phyloP scores from a whole-genome alignment of 1,140 invertebrate species.

The Drosophila ercepeae region DNA sequence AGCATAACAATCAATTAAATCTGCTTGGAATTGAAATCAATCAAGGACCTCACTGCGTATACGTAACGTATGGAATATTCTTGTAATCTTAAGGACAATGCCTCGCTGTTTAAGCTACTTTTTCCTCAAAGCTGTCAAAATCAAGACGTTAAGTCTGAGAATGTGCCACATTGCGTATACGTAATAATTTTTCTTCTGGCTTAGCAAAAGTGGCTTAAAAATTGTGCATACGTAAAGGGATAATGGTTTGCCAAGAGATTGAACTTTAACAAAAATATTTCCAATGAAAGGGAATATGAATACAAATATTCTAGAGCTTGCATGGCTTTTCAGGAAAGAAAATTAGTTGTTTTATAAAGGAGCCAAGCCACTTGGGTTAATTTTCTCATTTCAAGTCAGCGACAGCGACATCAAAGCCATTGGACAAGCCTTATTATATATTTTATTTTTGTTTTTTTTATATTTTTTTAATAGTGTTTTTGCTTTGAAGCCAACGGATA shows the following conservation, averaged over 20 bases:
- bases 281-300: no score
- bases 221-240: not conserved
- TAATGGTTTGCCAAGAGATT: not conserved
- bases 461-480: not conserved
- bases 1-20: not conserved
- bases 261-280: no score
- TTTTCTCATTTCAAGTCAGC: no score
- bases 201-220: no score
- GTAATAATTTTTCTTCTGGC: not conserved
- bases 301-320: no score
- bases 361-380: not conserved
- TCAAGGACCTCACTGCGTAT: not conserved
- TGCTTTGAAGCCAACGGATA: conserved; percentile 10
- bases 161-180: not conserved
- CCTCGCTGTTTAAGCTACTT: not conserved
- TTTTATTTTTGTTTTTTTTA: not conserved
- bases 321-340: no score
- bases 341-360: no score
- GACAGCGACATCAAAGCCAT: no score
- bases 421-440: not conserved
- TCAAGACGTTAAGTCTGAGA: not conserved
- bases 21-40: not conserved
- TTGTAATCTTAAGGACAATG: not conserved
- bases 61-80: not conserved
- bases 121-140: not conserved